A percentile compares a stretch with the other conserved stretches of the same genome.
phyloP scores from a whole-genome alignment of 2,797 vertebrate species.

The Mallotus villosus region DNA sequence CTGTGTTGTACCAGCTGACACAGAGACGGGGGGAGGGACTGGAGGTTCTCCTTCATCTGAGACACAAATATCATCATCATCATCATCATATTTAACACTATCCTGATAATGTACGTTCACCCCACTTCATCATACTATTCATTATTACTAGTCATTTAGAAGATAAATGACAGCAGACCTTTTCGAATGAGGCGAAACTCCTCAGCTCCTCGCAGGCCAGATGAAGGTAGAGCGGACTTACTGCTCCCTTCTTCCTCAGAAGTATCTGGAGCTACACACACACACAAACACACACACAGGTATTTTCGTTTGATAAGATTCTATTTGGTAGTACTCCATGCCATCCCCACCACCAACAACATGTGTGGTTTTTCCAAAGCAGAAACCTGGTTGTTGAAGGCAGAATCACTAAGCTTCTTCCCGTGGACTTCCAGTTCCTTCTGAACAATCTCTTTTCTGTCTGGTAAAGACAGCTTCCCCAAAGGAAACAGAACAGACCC shows the following conservation, averaged over 20 bases:
- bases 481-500: slow-evolving; percentile 63
- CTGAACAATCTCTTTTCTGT: slow-evolving; percentile 78
- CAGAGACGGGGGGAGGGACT: slow-evolving; percentile 76
- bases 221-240: slow-evolving; percentile 80
- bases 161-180: slow-evolving; percentile 64
- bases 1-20: slow-evolving; percentile 74
- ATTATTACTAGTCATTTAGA: not conserved
- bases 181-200: slow-evolving; percentile 83
- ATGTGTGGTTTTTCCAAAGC: not conserved
- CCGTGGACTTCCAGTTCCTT: slow-evolving; percentile 79
- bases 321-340: not conserved
- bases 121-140: not conserved
- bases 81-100: not conserved
- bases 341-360: not conserved
- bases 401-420: slow-evolving; percentile 87
- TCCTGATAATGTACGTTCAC: not conserved
- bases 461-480: slow-evolving; percentile 71
- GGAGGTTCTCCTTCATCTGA: slow-evolving; percentile 74
- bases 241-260: slow-evolving; percentile 84
- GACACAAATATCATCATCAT: slow-evolving; percentile 15
- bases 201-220: slow-evolving; percentile 84
- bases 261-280: slow-evolving; percentile 79
- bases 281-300: slow-evolving; percentile 10
- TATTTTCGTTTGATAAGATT: not conserved
- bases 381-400: slow-evolving; percentile 89